phyloP scores from a whole-genome alignment of 2,797 vertebrate species.

The Urocyon cinereoargenteus region DNA sequence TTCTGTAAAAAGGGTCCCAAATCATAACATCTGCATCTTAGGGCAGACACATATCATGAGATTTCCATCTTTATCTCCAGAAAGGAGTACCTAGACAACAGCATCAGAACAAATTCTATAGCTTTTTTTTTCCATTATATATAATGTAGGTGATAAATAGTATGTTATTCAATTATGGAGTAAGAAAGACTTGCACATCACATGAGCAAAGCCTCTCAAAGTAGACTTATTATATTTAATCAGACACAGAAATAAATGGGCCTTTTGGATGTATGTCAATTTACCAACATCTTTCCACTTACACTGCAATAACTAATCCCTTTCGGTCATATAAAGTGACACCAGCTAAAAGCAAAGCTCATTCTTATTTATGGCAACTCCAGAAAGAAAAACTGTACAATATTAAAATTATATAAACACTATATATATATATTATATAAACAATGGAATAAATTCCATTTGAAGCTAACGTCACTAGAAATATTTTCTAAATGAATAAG shows the following conservation, averaged over 20 bases:
- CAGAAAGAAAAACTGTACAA: slow-evolving; percentile 44
- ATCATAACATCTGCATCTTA: background rate
- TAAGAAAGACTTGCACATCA: too few species aligned
- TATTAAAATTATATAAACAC: background rate
- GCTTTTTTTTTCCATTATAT: background rate
- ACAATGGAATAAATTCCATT: slow-evolving; percentile 22
- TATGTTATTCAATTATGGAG: accelerated
- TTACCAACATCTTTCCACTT: slow-evolving; percentile 35
- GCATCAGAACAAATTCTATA: background rate
- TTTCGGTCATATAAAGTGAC: background rate
- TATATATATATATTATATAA: background rate
- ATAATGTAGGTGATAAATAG: background rate
- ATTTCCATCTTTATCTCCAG: background rate
- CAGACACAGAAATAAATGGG: background rate
- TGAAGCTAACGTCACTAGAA: slow-evolving; percentile 3
- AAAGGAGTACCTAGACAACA: background rate
- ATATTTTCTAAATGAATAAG: slow-evolving; percentile 34
- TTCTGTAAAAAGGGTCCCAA: background rate
- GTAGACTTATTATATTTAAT: slow-evolving; percentile 25
- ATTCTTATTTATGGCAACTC: slow-evolving; percentile 55
- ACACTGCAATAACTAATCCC: slow-evolving; percentile 10
- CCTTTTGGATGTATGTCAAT: background rate
- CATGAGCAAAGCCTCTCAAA: background rate
- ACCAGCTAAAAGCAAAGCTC: background rate
- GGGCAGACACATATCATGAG: background rate